Evolutionary conservation across 2,113 vertebrate genomes (phyloP).

Genomic region (Serinus canaria): DNA sequence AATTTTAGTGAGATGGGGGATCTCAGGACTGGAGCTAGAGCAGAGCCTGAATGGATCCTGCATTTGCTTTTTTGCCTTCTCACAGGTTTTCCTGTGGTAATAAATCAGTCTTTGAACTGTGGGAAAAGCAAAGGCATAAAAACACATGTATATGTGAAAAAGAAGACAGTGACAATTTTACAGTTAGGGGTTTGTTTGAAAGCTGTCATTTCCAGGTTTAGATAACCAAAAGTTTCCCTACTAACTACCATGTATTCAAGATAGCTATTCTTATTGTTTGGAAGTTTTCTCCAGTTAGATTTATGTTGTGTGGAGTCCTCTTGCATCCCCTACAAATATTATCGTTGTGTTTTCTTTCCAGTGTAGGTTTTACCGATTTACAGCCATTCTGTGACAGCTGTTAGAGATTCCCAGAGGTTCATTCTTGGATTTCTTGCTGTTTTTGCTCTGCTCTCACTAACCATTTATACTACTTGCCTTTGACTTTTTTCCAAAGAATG

Average conservation of each 20-base stretch:
- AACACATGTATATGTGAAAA: background rate
- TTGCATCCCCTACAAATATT: background rate
- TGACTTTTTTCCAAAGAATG: background rate
- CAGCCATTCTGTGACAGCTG: background rate
- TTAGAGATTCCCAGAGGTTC: background rate
- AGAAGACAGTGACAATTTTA: background rate
- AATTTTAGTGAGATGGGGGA: background rate
- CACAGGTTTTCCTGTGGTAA: background rate
- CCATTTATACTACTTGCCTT: background rate
- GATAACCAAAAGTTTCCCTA: background rate
- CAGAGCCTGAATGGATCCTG: background rate
- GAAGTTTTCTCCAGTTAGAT: background rate
- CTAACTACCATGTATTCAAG: background rate
- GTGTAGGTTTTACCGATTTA: background rate
- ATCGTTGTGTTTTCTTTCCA: background rate
- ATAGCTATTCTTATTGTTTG: background rate
- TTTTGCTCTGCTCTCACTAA: background rate
- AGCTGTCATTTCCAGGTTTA: background rate
- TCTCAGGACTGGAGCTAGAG: background rate
- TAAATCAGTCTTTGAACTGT: background rate
- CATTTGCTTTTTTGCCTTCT: background rate
- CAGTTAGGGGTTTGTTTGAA: background rate
- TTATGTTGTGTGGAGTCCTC: background rate
- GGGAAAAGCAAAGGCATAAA: background rate
- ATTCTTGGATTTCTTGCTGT: background rate